These are phyloP conservation scores for Odocoileus virginianus DNA, from an alignment of 2,113 vertebrate genomes.

Conservation along the genomic window DNA sequence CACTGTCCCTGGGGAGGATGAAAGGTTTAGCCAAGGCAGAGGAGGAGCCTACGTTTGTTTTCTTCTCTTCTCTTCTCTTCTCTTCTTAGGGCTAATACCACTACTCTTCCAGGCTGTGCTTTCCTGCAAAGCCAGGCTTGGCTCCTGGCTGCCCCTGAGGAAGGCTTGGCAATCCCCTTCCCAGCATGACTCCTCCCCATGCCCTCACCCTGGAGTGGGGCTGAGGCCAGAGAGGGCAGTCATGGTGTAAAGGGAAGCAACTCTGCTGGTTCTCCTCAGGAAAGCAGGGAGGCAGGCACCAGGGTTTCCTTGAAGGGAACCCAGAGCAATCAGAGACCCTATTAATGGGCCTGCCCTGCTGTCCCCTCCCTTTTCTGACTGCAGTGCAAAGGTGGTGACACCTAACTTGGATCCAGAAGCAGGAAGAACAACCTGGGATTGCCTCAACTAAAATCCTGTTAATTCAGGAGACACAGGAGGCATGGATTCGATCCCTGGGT, in stretches of 20 bases:
- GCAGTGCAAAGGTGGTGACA: neutral
- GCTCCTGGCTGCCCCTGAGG: neutral
- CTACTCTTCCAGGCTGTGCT: neutral
- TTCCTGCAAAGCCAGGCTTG: neutral
- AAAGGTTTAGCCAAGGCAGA: neutral
- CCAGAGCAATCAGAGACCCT: neutral
- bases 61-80: conserved; percentile 8
- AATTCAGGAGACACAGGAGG: neutral
- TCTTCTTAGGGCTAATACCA: neutral
- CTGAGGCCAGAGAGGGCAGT: neutral
- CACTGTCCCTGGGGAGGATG: neutral
- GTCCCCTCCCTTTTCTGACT: neutral
- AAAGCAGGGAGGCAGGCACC: neutral
- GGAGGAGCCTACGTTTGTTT: neutral
- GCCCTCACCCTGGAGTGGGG: neutral
- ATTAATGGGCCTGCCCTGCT: neutral
- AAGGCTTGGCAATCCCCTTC: neutral
- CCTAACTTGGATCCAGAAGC: neutral
- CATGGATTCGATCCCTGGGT: neutral
- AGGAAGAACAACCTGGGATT: neutral
- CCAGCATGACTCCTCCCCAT: neutral
- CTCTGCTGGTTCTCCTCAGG: neutral
- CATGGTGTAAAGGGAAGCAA: neutral
- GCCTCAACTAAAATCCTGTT: neutral
- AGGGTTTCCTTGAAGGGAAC: neutral